Conservation (phyloP, 2,113 vertebrate species). For the Agelaius tricolor region DNA sequence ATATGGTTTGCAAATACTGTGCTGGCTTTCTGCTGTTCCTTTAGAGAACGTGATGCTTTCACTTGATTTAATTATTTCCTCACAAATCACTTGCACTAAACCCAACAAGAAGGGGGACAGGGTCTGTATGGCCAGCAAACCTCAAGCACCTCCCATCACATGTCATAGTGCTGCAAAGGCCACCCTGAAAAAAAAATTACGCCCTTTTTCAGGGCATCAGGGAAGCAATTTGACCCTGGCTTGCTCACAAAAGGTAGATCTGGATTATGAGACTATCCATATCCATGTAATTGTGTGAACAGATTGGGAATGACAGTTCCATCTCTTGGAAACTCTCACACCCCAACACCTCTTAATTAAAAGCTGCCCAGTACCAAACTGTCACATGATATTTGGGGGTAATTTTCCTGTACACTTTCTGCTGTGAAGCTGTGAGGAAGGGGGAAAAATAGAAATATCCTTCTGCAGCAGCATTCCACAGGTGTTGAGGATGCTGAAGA, state of each 20-base stretch:
- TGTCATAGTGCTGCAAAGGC: neutral
- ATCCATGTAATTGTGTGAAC: neutral
- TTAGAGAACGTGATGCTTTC: neutral
- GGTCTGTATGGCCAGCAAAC: neutral
- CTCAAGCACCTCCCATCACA: neutral
- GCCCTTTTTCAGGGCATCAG: neutral
- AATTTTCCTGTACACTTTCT: neutral
- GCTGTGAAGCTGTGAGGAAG: neutral
- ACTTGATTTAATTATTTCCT: neutral
- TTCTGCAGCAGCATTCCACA: neutral
- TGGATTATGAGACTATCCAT: neutral
- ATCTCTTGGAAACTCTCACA: neutral
- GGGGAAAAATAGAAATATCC: neutral
- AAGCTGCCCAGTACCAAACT: neutral
- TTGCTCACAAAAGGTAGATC: neutral
- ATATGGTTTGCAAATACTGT: neutral
- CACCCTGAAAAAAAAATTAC: neutral
- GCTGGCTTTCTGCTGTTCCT: neutral
- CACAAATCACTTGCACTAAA: neutral
- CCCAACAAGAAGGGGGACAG: neutral
- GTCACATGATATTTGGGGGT: rapidly evolving
- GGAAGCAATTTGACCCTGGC: neutral
- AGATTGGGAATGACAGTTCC: neutral
- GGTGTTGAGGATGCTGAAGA: neutral
- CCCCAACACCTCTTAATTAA: neutral